Conservation (phyloP, 2,797 vertebrate genomes). For the Macropodus opercularis region DNA sequence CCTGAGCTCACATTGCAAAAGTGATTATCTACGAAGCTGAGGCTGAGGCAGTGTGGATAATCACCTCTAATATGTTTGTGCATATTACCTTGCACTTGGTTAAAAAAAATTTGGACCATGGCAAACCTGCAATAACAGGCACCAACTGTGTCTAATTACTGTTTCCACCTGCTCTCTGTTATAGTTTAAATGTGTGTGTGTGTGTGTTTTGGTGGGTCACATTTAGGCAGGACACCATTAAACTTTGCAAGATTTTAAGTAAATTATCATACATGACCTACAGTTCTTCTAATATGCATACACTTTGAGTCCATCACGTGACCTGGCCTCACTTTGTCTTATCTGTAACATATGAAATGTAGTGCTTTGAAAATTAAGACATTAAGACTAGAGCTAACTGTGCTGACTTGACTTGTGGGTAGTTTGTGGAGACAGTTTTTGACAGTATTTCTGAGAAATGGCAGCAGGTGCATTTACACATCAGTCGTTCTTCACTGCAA, state of each 20-base stretch:
- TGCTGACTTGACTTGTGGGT: background rate
- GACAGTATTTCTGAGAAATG: constrained; percentile 27
- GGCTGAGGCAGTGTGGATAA: constrained; percentile 36
- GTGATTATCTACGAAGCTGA: constrained; percentile 24
- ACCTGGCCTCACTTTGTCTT: background rate
- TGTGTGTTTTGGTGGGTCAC: background rate
- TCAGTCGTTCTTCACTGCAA: constrained; percentile 14
- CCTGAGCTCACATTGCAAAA: constrained; percentile 14
- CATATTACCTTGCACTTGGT: background rate
- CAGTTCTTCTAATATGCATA: background rate
- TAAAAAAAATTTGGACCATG: constrained; percentile 1
- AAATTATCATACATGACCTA: too few relatives aligned
- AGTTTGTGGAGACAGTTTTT: constrained; percentile 4
- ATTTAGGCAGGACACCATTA: background rate
- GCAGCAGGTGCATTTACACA: constrained; percentile 23
- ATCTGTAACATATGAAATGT: constrained; percentile 4
- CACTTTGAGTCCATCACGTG: background rate
- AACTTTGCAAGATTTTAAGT: too few relatives aligned
- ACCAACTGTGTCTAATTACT: constrained; percentile 21
- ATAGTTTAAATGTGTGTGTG: background rate
- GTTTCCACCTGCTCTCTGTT: constrained; percentile 15
- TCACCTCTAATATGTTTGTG: constrained; percentile 10
- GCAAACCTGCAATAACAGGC: constrained; percentile 23
- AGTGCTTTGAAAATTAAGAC: too few relatives aligned
- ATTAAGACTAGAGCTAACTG: too few relatives aligned